A percentile compares a stretch with the other conserved stretches of the same genome.
Evolutionary conservation across 2,888 invertebrate genomes (phyloP).

Genomic region (Leptura quadrifasciata): DNA sequence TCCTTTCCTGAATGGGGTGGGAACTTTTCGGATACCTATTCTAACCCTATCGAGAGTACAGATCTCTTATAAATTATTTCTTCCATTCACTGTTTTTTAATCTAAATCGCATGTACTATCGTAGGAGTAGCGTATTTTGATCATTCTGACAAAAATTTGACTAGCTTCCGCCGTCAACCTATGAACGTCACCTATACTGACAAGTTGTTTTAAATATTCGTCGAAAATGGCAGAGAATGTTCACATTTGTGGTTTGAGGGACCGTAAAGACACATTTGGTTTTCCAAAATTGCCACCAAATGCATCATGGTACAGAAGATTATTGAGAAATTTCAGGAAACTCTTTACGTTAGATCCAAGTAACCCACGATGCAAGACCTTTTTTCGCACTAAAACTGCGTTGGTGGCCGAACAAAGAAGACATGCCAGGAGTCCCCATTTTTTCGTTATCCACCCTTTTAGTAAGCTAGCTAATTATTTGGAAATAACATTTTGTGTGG

Average conservation of each 20-base stretch:
- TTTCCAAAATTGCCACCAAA: conserved; percentile 9
- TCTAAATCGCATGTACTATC: too few relatives aligned
- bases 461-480: conserved; percentile 41
- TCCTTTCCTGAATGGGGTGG: too few relatives aligned
- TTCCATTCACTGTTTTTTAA: too few relatives aligned
- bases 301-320: not conserved
- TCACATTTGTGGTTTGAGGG: not conserved
- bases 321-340: not conserved
- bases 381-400: conserved; percentile 38
- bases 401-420: conserved; percentile 38
- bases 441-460: conserved; percentile 48
- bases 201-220: too few relatives aligned
- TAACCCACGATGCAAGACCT: conserved; percentile 24
- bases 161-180: too few relatives aligned
- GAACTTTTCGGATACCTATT: too few relatives aligned
- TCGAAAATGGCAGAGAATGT: not conserved
- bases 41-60: too few relatives aligned
- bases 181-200: too few relatives aligned
- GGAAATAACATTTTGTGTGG: conserved; percentile 20
- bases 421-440: conserved; percentile 34
- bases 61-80: too few relatives aligned
- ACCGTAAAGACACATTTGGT: not conserved
- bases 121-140: too few relatives aligned
- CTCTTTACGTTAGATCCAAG: conserved; percentile 4
- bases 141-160: too few relatives aligned